Percentiles rank a stretch among this genome's conserved stretches.
These are phyloP conservation scores for Panthera uncia DNA, from an alignment of 2,113 vertebrate genomes.

Conservation along the genomic window DNA sequence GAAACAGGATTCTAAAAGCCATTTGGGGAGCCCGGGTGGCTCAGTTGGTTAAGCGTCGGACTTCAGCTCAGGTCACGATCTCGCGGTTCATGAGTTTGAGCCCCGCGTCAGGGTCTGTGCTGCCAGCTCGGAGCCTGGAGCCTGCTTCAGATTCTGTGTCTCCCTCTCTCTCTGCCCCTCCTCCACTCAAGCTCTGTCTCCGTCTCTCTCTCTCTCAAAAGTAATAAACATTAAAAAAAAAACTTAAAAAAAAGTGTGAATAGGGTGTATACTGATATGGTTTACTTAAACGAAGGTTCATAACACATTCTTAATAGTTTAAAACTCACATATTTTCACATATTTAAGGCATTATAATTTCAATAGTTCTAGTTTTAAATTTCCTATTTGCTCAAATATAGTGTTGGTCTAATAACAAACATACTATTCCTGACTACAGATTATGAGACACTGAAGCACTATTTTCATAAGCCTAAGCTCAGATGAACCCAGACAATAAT, in stretches of 20 bases:
- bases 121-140: too few species aligned
- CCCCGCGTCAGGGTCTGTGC: too few species aligned
- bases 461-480: neutral
- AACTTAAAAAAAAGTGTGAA: neutral
- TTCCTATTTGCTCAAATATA: neutral
- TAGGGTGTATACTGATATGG: neutral
- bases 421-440: neutral
- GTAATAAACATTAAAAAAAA: too few species aligned
- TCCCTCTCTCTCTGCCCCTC: too few species aligned
- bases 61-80: too few species aligned
- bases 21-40: neutral
- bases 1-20: neutral
- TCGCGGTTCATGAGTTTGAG: too few species aligned
- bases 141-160: too few species aligned
- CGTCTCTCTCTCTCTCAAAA: too few species aligned
- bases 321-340: constrained; percentile 7
- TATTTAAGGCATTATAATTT: neutral
- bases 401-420: neutral
- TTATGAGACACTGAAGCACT: neutral
- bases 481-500: neutral
- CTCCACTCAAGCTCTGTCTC: too few species aligned
- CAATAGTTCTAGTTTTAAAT: neutral
- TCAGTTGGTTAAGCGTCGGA: too few species aligned
- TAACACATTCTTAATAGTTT: neutral
- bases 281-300: neutral